phyloP scores from a whole-genome alignment of 1,140 invertebrate genomes.

The Zaprionus inermis region DNA sequence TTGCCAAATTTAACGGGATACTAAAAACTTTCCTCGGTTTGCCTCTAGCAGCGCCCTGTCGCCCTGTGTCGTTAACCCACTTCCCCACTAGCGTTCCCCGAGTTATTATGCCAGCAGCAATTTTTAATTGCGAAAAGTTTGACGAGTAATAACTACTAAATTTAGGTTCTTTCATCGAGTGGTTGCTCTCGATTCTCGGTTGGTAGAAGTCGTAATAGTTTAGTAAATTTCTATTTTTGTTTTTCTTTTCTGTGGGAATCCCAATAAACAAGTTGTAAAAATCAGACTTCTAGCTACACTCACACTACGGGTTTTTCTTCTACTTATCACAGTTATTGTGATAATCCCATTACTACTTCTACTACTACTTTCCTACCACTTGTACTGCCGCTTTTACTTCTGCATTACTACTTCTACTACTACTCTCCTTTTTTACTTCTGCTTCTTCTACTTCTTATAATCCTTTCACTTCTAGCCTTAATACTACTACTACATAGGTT shows the following conservation, averaged over 20 bases:
- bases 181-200: not conserved
- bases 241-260: not conserved
- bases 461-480: too few relatives aligned
- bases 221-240: not conserved
- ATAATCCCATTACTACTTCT: too few relatives aligned
- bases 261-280: too few relatives aligned
- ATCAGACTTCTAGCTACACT: too few relatives aligned
- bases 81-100: not conserved
- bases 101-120: not conserved
- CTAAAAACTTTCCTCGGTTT: not conserved
- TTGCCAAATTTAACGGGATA: slow-evolving; percentile 20
- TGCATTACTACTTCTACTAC: too few relatives aligned
- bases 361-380: too few relatives aligned
- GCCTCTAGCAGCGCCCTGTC: not conserved
- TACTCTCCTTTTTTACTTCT: too few relatives aligned
- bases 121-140: slow-evolving; percentile 5
- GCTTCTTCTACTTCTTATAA: too few relatives aligned
- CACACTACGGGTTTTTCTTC: too few relatives aligned
- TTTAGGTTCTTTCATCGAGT: not conserved
- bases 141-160: slow-evolving; percentile 6
- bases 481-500: too few relatives aligned
- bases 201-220: not conserved
- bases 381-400: too few relatives aligned
- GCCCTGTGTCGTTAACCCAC: slow-evolving; percentile 2
- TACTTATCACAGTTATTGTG: too few relatives aligned